These are phyloP conservation scores for Aldrovandia affinis DNA, from an alignment of 2,797 vertebrate genomes.

Conservation along the genomic window DNA sequence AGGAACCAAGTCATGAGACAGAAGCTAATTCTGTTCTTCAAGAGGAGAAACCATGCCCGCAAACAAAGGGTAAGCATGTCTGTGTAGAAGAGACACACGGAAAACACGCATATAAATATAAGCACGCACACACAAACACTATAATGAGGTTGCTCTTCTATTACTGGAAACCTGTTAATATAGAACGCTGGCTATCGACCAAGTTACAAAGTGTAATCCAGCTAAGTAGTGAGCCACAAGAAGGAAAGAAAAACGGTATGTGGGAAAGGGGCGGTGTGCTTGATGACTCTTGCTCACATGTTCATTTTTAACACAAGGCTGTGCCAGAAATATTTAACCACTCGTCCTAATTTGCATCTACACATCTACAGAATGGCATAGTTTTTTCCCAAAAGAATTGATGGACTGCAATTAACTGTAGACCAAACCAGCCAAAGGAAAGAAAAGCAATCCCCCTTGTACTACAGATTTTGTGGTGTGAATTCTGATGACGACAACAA, in stretches of 20 bases:
- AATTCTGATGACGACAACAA: too few species aligned
- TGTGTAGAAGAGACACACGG: neutral
- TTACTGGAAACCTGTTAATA: conserved; percentile 13
- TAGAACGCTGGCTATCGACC: neutral
- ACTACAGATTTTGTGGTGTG: too few species aligned
- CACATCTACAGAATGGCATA: neutral
- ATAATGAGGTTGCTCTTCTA: neutral
- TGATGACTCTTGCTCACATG: neutral
- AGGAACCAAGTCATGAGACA: conserved; percentile 99
- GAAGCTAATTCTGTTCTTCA: conserved; percentile 98
- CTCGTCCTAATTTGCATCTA: neutral
- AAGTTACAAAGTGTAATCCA: conserved; percentile 15
- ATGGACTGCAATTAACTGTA: conserved; percentile 2
- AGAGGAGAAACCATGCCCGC: conserved; percentile 97
- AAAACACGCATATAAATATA: conserved; percentile 24
- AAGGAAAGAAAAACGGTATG: neutral
- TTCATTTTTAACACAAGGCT: neutral
- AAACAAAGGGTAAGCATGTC: conserved; percentile 90
- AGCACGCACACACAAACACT: neutral
- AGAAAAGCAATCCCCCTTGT: too few species aligned
- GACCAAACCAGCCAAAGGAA: neutral
- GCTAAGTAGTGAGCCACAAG: conserved; percentile 6
- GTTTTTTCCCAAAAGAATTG: neutral
- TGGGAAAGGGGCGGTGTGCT: neutral
- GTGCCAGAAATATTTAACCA: neutral